phyloP scores from a whole-genome alignment of 2,113 vertebrate species.

The Mustela lutreola region DNA sequence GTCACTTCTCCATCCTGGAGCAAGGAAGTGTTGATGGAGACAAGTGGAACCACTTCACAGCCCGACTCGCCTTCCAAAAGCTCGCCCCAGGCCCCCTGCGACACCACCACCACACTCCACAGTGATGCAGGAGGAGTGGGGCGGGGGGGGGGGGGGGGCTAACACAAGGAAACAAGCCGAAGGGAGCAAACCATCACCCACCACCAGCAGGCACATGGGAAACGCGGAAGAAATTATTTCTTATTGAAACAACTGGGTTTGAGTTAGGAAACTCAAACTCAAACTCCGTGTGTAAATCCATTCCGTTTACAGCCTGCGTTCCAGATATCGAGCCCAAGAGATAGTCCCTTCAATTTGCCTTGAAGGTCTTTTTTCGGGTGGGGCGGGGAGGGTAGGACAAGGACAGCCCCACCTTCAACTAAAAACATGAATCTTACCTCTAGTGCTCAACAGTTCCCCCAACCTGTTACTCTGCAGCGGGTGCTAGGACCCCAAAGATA shows the following conservation, averaged over 20 bases:
- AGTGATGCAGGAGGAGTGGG: rapidly evolving
- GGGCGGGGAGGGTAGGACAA: too few species aligned
- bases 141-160: too few species aligned
- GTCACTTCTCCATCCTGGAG: background rate
- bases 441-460: background rate
- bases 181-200: too few species aligned
- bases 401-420: background rate
- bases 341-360: background rate
- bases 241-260: background rate
- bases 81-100: too few species aligned
- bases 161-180: background rate
- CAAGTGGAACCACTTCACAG: background rate
- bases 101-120: background rate
- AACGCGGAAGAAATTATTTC: background rate
- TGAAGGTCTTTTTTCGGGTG: background rate
- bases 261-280: background rate
- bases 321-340: background rate
- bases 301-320: background rate
- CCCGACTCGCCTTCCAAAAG: background rate
- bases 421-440: background rate
- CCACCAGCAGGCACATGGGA: background rate
- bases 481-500: background rate
- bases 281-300: background rate
- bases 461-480: background rate
- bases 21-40: rapidly evolving